Conservation (phyloP, 2,113 vertebrate species). For the Leptocoma aspasia region DNA sequence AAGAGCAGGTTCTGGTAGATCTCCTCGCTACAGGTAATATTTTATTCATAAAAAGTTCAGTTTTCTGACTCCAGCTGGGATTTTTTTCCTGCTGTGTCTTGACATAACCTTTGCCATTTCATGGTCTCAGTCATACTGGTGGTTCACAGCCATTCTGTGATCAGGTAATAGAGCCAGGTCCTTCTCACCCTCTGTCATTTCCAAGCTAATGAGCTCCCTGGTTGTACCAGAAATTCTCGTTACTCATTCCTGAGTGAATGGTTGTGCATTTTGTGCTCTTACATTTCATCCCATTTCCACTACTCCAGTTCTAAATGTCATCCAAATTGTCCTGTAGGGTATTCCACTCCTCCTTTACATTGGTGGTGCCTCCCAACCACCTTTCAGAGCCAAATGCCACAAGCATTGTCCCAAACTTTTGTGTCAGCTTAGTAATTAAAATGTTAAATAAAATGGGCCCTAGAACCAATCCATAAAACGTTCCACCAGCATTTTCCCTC, state of each 20-base stretch:
- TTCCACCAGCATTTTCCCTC: background rate
- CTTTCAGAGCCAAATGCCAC: background rate
- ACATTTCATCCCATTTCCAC: background rate
- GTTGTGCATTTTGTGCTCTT: background rate
- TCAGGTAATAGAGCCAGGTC: background rate
- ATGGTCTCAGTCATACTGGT: background rate
- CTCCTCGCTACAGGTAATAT: background rate
- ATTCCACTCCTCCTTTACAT: background rate
- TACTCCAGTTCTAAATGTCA: background rate
- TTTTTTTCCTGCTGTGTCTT: background rate
- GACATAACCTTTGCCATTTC: background rate
- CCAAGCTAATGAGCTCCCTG: background rate
- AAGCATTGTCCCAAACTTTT: background rate
- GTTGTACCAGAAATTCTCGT: background rate
- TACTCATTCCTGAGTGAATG: background rate
- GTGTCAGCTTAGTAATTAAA: background rate
- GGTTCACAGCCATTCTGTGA: background rate
- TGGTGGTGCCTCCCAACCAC: background rate
- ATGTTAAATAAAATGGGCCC: background rate
- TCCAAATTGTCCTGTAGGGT: background rate
- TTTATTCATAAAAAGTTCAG: background rate
- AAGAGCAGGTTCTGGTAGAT: background rate
- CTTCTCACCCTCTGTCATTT: background rate
- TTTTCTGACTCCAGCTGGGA: background rate
- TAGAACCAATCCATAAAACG: background rate